Percentiles rank a stretch among this genome's conserved stretches.
Conservation (phyloP, 2,888 invertebrate species). For the Mactromeris polynyma region DNA sequence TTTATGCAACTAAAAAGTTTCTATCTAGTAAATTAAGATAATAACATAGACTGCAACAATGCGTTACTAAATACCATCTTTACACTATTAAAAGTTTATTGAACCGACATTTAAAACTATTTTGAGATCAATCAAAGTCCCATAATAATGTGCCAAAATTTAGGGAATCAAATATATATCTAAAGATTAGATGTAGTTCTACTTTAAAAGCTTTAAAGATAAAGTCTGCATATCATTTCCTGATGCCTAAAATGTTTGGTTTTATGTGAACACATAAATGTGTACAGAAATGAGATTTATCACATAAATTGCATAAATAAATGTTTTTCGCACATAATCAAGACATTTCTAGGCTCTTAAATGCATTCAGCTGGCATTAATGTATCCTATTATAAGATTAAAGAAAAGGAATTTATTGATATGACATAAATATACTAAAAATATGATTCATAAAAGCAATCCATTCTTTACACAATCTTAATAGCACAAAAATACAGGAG, state of each 20-base stretch:
- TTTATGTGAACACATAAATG: background rate
- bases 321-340: background rate
- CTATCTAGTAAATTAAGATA: too few relatives aligned
- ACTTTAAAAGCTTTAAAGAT: conserved; percentile 2
- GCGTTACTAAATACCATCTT: too few relatives aligned
- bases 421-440: background rate
- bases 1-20: too few relatives aligned
- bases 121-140: background rate
- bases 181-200: background rate
- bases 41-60: too few relatives aligned
- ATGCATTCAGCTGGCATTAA: background rate
- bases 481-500: background rate
- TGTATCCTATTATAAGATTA: background rate
- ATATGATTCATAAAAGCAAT: background rate
- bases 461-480: background rate
- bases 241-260: background rate
- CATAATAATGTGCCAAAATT: background rate
- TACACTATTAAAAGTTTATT: too few relatives aligned
- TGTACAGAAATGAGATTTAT: background rate
- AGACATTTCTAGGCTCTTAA: background rate
- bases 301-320: background rate
- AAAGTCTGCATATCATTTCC: background rate
- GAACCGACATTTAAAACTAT: too few relatives aligned
- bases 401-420: background rate
- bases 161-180: background rate